Evolutionary conservation across 1,140 invertebrate species (phyloP).

Genomic region (Bemisia tabaci): DNA sequence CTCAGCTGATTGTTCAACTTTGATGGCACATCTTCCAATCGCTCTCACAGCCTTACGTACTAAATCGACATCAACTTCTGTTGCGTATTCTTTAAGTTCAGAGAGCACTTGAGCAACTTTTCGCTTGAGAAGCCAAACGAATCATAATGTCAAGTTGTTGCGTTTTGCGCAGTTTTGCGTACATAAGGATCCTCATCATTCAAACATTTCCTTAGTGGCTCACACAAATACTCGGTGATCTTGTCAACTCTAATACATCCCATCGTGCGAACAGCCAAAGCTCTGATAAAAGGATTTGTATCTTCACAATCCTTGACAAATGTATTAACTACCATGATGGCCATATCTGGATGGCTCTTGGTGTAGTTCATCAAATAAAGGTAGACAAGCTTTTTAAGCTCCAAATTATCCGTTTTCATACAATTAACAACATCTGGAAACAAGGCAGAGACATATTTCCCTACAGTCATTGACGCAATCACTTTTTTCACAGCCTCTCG

Average conservation of each 20-base stretch:
- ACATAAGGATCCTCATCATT: slow-evolving; percentile 99
- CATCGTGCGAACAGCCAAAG: slow-evolving; percentile 97
- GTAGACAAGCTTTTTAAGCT: slow-evolving; percentile 98
- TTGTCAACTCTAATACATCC: slow-evolving; percentile 99
- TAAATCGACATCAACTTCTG: slow-evolving; percentile 99
- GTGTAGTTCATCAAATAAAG: slow-evolving; percentile 99
- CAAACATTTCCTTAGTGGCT: slow-evolving; percentile 94
- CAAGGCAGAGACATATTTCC: slow-evolving; percentile 86
- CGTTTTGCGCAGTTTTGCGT: slow-evolving; percentile 98
- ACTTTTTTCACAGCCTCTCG: slow-evolving; percentile 99
- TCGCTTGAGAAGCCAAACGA: slow-evolving; percentile 89
- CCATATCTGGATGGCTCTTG: slow-evolving; percentile 99
- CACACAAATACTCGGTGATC: slow-evolving; percentile 99
- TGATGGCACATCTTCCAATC: slow-evolving; percentile 98
- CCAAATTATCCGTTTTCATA: slow-evolving; percentile 99
- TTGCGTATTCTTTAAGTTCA: slow-evolving; percentile 96
- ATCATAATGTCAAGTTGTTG: slow-evolving; percentile 99
- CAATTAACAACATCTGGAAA: slow-evolving; percentile 99
- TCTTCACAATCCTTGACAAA: slow-evolving; percentile 99
- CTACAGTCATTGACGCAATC: slow-evolving; percentile 99
- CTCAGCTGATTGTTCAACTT: slow-evolving; percentile 97
- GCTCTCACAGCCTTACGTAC: slow-evolving; percentile 96
- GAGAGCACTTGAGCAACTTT: slow-evolving; percentile 97
- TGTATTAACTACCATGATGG: slow-evolving; percentile 99
- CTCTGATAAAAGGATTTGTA: slow-evolving; percentile 96